A percentile compares a stretch with the other conserved stretches of the same genome.
These are phyloP conservation scores for Todiramphus saurophagus DNA, from an alignment of 2,113 vertebrate genomes.

Conservation along the genomic window DNA sequence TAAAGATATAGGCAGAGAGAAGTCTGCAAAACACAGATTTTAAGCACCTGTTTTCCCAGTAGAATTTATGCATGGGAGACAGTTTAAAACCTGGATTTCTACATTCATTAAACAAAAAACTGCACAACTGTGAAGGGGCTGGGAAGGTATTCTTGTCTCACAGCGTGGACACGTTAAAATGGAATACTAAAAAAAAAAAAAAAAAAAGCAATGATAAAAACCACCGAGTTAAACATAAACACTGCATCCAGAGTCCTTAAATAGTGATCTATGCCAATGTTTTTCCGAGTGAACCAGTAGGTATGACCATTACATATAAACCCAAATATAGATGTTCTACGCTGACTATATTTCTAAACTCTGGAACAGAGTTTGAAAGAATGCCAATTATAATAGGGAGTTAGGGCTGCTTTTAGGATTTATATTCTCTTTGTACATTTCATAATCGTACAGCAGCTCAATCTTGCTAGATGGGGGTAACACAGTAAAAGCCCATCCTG, in stretches of 20 bases:
- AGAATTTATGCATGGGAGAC: neutral
- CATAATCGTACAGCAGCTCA: neutral
- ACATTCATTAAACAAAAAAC: neutral
- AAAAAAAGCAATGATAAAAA: neutral
- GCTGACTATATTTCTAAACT: neutral
- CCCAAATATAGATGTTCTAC: constrained; percentile 47
- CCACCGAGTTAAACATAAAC: neutral
- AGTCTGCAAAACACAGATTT: neutral
- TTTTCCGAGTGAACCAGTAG: constrained; percentile 1
- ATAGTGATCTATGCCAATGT: neutral
- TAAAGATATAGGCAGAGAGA: neutral
- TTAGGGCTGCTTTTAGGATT: neutral
- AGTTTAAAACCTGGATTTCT: neutral
- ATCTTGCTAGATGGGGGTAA: neutral
- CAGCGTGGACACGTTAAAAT: neutral
- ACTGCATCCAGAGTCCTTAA: neutral
- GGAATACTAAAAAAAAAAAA: neutral
- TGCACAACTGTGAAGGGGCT: accelerated
- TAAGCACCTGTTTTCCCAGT: neutral
- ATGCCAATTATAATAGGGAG: neutral
- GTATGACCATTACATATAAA: constrained; percentile 22
- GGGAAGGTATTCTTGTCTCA: neutral
- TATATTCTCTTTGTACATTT: neutral
- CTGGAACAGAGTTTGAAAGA: constrained; percentile 15
- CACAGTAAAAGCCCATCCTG: neutral